phyloP scores from a whole-genome alignment of 2,113 vertebrate species.

The Oreochromis spilurus region DNA sequence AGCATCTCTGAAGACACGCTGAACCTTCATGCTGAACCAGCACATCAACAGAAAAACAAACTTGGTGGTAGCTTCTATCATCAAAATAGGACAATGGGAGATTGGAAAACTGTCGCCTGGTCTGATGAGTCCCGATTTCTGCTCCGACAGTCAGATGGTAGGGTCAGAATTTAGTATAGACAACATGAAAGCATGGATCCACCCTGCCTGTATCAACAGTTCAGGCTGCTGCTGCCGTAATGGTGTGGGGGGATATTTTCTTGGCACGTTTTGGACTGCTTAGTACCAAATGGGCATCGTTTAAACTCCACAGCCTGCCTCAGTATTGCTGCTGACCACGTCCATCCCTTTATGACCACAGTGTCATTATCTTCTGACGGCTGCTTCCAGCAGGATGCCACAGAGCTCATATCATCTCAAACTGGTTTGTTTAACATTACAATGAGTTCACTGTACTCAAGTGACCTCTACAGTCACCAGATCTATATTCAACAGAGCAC shows the following conservation, averaged over 20 bases:
- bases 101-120: background rate
- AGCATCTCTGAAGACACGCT: background rate
- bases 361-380: background rate
- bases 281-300: background rate
- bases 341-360: background rate
- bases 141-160: background rate
- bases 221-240: background rate
- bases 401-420: background rate
- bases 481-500: too few relatives aligned
- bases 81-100: background rate
- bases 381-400: background rate
- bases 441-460: background rate
- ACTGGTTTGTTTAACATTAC: background rate
- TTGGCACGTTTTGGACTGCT: background rate
- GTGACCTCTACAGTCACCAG: background rate
- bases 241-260: background rate
- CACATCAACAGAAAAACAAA: background rate
- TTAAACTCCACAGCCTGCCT: rapidly evolving
- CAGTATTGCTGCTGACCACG: background rate
- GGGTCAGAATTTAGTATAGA: background rate
- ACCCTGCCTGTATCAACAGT: background rate
- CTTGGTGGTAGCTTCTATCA: background rate
- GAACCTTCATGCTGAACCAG: background rate
- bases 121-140: background rate
- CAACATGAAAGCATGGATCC: background rate